Evolutionary conservation across 2,797 vertebrate species (phyloP), one percentile per base, ranked within the genome.

Genomic region (Sebastes miniatus): DNA sequence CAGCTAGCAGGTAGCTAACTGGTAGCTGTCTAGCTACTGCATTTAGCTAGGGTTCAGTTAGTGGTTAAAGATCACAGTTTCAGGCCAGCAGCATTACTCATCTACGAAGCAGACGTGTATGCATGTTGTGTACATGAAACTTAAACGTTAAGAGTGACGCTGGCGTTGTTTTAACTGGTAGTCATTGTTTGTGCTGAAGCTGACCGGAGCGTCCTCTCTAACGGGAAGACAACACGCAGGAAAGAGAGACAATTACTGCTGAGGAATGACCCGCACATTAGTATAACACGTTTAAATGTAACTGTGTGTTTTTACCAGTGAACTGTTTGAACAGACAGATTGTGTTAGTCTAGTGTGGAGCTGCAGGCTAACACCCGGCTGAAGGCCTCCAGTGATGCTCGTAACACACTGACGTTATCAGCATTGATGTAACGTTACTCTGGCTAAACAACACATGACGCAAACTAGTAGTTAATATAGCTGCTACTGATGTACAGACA

Each of bases 361-460:
- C 3, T 52, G 18, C n/a, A 47, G 16, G 70, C 80, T 79, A 50
- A 34, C 25, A 29, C 1, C 47, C 52, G 34, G 57, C 22, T 4
- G 36, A 36, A 79, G 81, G 89, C 87, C 85, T 84, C 66, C 4
- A 5, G 5, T 47, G 47, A 39, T 39, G 69, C 76, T 83, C 74
- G 69, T 36, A 76, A 65, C 69, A 73, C 27, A 25, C 4, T 47
- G 29, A 31, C 31, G 5, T 3, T 6, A 31, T 5, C 36, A 18
- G 18, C 10, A 6, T 6, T 50, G 10, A 9, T 34, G 5, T 54
- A 5, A 25, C 18, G 22, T 11, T 6, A 4, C 13, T 20, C 10
- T 4, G 29, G 13, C n/a, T n/a, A 29, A 34, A 79, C 27, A 56
- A 31, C 27, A 24, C 9, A 25, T 4, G 5, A 4, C 34, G 0